Base-by-base conservation (phyloP, 2,888 invertebrate species). In the Cheilosia variabilis region DNA sequence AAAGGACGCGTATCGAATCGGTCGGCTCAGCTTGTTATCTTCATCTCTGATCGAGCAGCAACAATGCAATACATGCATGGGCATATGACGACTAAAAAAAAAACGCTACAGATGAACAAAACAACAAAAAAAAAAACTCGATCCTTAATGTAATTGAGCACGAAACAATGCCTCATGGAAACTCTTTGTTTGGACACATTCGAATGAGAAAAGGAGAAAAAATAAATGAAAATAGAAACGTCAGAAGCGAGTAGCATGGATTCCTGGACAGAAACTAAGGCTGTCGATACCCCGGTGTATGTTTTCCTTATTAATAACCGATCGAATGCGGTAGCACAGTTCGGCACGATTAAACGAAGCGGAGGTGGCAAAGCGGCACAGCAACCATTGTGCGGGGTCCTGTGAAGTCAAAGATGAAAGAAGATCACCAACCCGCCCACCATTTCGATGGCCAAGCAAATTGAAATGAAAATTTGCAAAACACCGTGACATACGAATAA, bases 391-490 rank as follows among this genome's bases (percentile, higher is more conserved):
- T 66, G 68, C 80, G 76, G 63, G 60, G 69, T 71, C 78, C 72
- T 80, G 58, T 80, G 68, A 82, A 77, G 81, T 65, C 80, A 88
- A 88, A 89, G 89, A 89, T 89, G 89, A 89, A 90, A 89, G 89
- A 88, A 89, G 90, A 90, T 90, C 89, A 90, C 89, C 88, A 89
- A 89, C 90, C 90, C 87, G 86, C 88, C 83, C 68, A 72, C 75
- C 41, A 72, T 83, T 60, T 60, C 76, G 75, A 79, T 63, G 63
- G 52, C 47, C 87, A 83, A 89, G 87, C 89, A 89, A 90, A 90
- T 90, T 90, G 89, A 89, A 90, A 89, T 88, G 88, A 88, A 89
- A 89, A 90, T 89, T 89, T 89, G 88, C 88, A 88, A 88, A 84
- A 88, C 87, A 88, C 88, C 88, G 82, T 89, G 89, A 88, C 89